These are phyloP conservation scores for Drosophila incognita DNA, from an alignment of 2,888 invertebrate species.

Conservation along the genomic window DNA sequence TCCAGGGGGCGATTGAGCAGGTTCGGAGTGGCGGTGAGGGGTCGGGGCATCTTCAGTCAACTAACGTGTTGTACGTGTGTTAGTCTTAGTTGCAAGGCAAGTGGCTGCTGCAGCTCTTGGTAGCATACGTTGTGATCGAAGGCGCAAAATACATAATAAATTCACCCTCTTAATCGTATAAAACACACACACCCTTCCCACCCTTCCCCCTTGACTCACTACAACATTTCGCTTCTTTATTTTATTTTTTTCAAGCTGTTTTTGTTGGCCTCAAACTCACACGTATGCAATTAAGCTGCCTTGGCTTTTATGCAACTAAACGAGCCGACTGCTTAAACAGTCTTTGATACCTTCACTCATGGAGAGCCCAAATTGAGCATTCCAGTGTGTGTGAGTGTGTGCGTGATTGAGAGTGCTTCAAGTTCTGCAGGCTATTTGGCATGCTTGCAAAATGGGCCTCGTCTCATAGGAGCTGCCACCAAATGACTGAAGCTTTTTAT, in stretches of 20 bases:
- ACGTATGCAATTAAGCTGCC: slow-evolving; percentile 71
- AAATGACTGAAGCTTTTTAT: slow-evolving; percentile 4
- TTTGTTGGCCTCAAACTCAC: slow-evolving; percentile 29
- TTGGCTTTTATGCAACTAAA: slow-evolving; percentile 49
- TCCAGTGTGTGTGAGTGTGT: slow-evolving; percentile 19
- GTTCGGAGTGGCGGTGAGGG: slow-evolving; percentile 27
- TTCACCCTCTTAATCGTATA: slow-evolving; percentile 28
- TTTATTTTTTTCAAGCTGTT: slow-evolving; percentile 49
- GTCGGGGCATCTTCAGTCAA: slow-evolving; percentile 54
- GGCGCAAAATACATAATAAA: slow-evolving; percentile 67
- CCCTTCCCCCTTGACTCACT: background rate
- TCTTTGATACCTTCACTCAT: slow-evolving; percentile 14
- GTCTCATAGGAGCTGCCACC: slow-evolving; percentile 7
- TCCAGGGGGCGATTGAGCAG: background rate
- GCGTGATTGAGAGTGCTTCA: background rate
- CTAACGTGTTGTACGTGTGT: slow-evolving; percentile 25
- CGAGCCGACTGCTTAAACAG: slow-evolving; percentile 46
- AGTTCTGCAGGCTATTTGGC: slow-evolving; percentile 17
- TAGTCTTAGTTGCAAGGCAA: slow-evolving; percentile 52
- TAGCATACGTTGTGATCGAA: slow-evolving; percentile 37
- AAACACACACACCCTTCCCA: background rate
- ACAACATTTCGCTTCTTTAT: slow-evolving; percentile 41
- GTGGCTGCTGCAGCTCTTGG: slow-evolving; percentile 40
- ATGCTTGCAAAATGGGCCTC: slow-evolving; percentile 6
- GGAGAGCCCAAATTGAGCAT: slow-evolving; percentile 27